phyloP scores from a whole-genome alignment of 2,797 vertebrate genomes.

The Trachurus trachurus region DNA sequence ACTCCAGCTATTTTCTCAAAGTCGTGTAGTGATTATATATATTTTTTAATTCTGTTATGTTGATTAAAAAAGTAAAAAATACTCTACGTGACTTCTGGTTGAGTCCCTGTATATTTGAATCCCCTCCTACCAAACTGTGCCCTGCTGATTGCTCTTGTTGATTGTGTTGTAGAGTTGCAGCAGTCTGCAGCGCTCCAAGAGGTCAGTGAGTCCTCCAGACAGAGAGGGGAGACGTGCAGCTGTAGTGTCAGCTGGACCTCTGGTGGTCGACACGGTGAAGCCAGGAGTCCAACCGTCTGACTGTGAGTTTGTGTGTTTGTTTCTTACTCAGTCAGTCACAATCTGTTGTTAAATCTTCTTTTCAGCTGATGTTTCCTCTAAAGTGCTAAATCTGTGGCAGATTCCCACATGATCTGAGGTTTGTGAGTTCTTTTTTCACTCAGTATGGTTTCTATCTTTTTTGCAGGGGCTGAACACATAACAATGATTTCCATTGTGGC shows the following conservation, averaged over 20 bases:
- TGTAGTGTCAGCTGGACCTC: conserved; percentile 79
- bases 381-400: not conserved
- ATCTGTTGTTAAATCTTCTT: not conserved
- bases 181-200: conserved; percentile 41
- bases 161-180: conserved; percentile 65
- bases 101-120: not conserved
- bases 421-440: too few species aligned
- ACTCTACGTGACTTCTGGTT: not conserved
- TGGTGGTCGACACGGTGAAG: conserved; percentile 51
- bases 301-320: conserved; percentile 65
- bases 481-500: conserved; percentile 57
- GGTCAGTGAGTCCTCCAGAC: conserved; percentile 30
- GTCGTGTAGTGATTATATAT: not conserved
- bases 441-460: conserved; percentile 26
- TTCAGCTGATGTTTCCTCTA: not conserved
- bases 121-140: not conserved
- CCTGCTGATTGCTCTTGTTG: not conserved
- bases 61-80: too few species aligned
- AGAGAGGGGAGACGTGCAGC: not conserved
- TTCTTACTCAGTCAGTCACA: not conserved
- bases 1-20: too few species aligned
- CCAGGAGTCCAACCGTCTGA: not conserved
- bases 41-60: too few species aligned
- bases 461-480: conserved; percentile 66
- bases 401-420: too few species aligned